Evolutionary conservation across 35 echinoderm and acorn worm genomes (phyloP).

Genomic region (Heliocidaris tuberculata): DNA sequence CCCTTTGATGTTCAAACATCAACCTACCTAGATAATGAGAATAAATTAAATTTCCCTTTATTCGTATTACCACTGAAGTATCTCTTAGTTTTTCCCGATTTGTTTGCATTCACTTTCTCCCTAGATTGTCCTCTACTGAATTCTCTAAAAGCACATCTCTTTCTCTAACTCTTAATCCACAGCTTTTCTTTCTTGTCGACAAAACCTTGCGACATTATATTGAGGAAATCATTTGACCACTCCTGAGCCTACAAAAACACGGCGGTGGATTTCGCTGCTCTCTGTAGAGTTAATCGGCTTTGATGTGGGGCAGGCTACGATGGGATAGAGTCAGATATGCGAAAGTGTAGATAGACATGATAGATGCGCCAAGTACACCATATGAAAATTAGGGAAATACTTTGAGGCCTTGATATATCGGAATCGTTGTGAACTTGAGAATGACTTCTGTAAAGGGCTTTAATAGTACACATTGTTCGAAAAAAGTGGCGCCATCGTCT

Average conservation of each 20-base stretch:
- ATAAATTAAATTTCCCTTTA: not conserved
- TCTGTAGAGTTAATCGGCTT: slow-evolving; percentile 34
- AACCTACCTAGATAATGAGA: not conserved
- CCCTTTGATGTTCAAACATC: not conserved
- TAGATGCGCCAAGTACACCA: not conserved
- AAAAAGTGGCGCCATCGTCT: not conserved
- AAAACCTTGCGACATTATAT: slow-evolving; percentile 13
- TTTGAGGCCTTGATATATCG: not conserved
- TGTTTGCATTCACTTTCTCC: not conserved
- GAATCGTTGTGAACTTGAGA: not conserved
- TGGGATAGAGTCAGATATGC: slow-evolving; percentile 34
- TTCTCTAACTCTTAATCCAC: not conserved
- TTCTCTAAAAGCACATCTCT: not conserved
- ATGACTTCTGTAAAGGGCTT: not conserved
- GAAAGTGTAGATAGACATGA: slow-evolving; percentile 32
- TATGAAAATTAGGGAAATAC: not conserved
- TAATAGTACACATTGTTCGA: not conserved
- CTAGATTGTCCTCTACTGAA: not conserved
- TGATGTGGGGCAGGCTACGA: slow-evolving; percentile 37
- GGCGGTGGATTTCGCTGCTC: slow-evolving; percentile 35
- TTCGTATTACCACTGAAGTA: not conserved
- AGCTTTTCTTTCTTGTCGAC: not conserved
- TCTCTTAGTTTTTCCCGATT: not conserved
- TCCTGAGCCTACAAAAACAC: slow-evolving; percentile 27
- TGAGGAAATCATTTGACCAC: slow-evolving; percentile 39